phyloP scores from a whole-genome alignment of 2,113 vertebrate genomes.

The Agelaius phoeniceus region DNA sequence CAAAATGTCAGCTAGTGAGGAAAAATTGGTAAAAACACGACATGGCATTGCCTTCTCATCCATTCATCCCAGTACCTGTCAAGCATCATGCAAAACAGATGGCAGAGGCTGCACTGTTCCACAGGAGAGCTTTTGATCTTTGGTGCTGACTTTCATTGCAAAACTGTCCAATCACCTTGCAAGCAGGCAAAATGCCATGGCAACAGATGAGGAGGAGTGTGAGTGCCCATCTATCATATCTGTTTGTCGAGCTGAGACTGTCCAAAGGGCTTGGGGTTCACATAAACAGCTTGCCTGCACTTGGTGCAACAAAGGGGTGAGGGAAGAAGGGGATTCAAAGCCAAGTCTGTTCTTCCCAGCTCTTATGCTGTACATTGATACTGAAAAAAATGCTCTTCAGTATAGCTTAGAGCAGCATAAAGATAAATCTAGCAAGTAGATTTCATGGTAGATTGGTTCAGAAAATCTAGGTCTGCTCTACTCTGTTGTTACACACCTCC shows the following conservation, averaged over 20 bases:
- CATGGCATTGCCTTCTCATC: background rate
- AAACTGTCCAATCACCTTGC: constrained; percentile 16
- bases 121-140: constrained; percentile 33
- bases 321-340: background rate
- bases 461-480: background rate
- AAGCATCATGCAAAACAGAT: constrained; percentile 34
- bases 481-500: background rate
- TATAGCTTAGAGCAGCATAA: background rate
- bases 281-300: background rate
- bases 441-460: background rate
- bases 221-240: constrained; percentile 35
- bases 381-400: background rate
- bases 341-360: background rate
- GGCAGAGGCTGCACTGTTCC: background rate
- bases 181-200: constrained; percentile 32
- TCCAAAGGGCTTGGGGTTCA: constrained; percentile 24
- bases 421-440: background rate
- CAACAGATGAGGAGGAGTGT: constrained; percentile 51
- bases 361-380: background rate
- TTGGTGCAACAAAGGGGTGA: background rate
- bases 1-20: background rate
- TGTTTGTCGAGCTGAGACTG: background rate
- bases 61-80: background rate
- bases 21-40: constrained; percentile 2
- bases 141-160: background rate